Percentiles rank a stretch among this genome's conserved stretches.
These are phyloP conservation scores for Eulemur albifrons DNA, from an alignment of 2,797 vertebrate genomes.

Conservation along the genomic window DNA sequence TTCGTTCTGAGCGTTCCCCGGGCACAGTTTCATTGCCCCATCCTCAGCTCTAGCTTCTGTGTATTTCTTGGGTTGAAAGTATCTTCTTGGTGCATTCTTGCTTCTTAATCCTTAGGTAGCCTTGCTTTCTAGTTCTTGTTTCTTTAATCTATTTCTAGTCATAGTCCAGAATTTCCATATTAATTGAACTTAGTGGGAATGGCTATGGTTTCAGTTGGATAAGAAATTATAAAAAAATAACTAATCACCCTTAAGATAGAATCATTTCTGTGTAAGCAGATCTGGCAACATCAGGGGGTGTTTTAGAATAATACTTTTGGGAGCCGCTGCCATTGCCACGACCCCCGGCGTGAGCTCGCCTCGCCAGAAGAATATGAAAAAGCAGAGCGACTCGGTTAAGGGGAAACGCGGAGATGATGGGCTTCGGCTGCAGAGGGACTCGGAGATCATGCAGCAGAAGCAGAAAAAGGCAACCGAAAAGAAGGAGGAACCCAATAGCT, in stretches of 20 bases:
- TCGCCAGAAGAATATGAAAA: too few relatives aligned
- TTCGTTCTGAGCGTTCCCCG: not conserved
- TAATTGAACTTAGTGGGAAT: not conserved
- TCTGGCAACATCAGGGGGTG: not conserved
- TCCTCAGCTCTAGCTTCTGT: not conserved
- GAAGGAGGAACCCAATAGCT: constrained; percentile 86
- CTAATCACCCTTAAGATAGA: not conserved
- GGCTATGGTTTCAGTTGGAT: not conserved
- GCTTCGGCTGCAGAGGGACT: constrained; percentile 86
- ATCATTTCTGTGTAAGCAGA: not conserved
- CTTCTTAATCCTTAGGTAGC: not conserved
- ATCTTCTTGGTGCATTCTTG: not conserved
- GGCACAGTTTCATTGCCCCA: not conserved
- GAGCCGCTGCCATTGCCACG: too few relatives aligned
- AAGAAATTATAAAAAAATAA: not conserved
- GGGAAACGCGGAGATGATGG: too few relatives aligned
- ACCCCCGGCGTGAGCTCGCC: too few relatives aligned
- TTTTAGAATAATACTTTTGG: not conserved
- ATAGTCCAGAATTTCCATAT: not conserved
- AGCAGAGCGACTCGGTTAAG: too few relatives aligned
- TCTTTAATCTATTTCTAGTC: not conserved
- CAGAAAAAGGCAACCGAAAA: constrained; percentile 89
- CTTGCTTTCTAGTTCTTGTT: not conserved
- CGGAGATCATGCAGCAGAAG: constrained; percentile 96
- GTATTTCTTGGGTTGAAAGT: not conserved